Base-by-base conservation (phyloP, 2,888 invertebrate species). In the Cerastis rubricosa region DNA sequence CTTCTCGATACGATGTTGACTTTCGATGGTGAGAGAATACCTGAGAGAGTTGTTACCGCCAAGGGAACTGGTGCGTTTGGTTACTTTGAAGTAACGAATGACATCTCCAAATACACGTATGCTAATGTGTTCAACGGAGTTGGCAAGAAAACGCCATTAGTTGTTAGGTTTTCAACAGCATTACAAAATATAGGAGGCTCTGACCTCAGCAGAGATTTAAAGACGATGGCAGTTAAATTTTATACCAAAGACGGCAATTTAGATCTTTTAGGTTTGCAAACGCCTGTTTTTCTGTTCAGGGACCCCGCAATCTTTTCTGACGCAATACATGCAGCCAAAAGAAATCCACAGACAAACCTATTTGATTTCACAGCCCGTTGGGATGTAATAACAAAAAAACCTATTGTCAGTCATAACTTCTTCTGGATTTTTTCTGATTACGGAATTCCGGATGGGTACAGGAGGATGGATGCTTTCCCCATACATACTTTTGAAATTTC, bases 21-120 rank as follows among this genome's bases (percentile, higher is more conserved):
- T 89, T 97, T 97, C 89, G 96, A 98, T 49, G 99, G 80, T 4
- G 91, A 92, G 98, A 97, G 99, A 76, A 99, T 99, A 89, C 99
- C 99, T 0, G 99, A 99, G 91, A 97, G 99, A 86, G 98, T 99
- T 0, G 99, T 99, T 0, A 99, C 99, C 92, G 99, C 99, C 0
- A 99, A 99, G 94, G 99, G 99, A 81, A 98, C 98, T 57, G 99
- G 98, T 49, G 98, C 98, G 1, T 98, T 98, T 91, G 98, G 98
- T 3, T 98, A 98, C 90, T 98, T 98, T 88, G 98, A 98, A 93
- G 98, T 98, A 0, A 98, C 98, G 0, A 97, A 98, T 88, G 98
- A 98, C 90, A 98, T 98, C 74, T 95, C 95, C 0, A 94, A 97
- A 85, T 97, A 97, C 85, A 94, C 94, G n/a, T 97, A 97, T 87